Evolutionary conservation across 2,888 invertebrate genomes (phyloP).

Genomic region (Sicus ferrugineus): DNA sequence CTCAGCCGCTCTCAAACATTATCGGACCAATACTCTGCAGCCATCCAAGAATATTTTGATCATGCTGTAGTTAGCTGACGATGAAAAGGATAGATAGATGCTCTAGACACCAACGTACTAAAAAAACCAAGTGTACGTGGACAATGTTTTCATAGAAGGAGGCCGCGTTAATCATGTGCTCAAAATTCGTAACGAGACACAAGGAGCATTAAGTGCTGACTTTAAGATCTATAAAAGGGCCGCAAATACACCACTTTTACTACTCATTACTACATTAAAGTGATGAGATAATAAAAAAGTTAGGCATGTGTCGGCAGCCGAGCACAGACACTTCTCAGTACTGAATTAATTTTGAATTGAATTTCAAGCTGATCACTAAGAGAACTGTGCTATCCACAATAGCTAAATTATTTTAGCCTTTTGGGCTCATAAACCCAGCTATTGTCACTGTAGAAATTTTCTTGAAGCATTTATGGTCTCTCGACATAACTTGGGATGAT

Average conservation of each 20-base stretch:
- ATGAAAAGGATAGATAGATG: slow-evolving; percentile 16
- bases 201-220: slow-evolving; percentile 9
- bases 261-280: not conserved
- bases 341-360: slow-evolving; percentile 23
- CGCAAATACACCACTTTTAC: not conserved
- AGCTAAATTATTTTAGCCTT: slow-evolving; percentile 32
- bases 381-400: slow-evolving; percentile 25
- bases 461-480: slow-evolving; percentile 21
- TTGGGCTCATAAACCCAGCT: slow-evolving; percentile 31
- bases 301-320: slow-evolving; percentile 35
- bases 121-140: slow-evolving; percentile 26
- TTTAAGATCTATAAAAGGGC: slow-evolving; percentile 32
- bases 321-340: slow-evolving; percentile 24
- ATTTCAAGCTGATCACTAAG: not conserved
- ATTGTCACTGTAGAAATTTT: slow-evolving; percentile 29
- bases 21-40: not conserved
- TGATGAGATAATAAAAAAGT: slow-evolving; percentile 25
- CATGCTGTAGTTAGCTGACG: slow-evolving; percentile 21
- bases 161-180: not conserved
- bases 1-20: slow-evolving; percentile 8
- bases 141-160: slow-evolving; percentile 19
- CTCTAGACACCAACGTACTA: slow-evolving; percentile 12
- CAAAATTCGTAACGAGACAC: slow-evolving; percentile 1
- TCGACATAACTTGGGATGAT: slow-evolving; percentile 16
- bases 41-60: slow-evolving; percentile 19